Evolutionary conservation across 1,140 invertebrate species (phyloP).

Genomic region (Chironomus tepperi): DNA sequence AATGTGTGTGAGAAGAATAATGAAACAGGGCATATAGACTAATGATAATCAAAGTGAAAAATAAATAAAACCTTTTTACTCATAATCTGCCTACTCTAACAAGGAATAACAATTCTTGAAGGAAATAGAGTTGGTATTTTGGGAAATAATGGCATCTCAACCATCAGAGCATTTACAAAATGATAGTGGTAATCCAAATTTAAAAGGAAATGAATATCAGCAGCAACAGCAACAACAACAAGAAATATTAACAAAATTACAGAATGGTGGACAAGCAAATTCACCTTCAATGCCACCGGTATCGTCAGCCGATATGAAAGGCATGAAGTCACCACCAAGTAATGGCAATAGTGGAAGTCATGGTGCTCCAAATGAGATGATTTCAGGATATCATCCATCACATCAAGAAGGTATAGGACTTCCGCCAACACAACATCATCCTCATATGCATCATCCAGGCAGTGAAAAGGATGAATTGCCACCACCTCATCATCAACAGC

Average conservation of each 20-base stretch:
- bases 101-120: background rate
- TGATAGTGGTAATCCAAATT: conserved; percentile 15
- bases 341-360: conserved; percentile 12
- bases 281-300: background rate
- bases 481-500: conserved; percentile 2
- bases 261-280: conserved; percentile 10
- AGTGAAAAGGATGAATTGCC: background rate
- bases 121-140: conserved; percentile 3
- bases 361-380: conserved; percentile 16
- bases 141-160: conserved; percentile 20
- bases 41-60: conserved; percentile 14
- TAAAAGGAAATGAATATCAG: conserved; percentile 21
- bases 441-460: conserved; percentile 17
- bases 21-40: background rate
- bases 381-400: background rate
- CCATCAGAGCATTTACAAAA: conserved; percentile 16
- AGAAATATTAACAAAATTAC: background rate
- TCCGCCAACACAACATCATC: background rate
- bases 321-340: conserved; percentile 16
- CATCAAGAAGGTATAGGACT: background rate
- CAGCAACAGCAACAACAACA: background rate
- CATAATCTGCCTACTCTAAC: background rate
- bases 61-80: background rate
- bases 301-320: background rate
- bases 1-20: conserved; percentile 7